Conservation (phyloP, 53 echinoderm and acorn worm genomes). For the Echinarachnius parma region DNA sequence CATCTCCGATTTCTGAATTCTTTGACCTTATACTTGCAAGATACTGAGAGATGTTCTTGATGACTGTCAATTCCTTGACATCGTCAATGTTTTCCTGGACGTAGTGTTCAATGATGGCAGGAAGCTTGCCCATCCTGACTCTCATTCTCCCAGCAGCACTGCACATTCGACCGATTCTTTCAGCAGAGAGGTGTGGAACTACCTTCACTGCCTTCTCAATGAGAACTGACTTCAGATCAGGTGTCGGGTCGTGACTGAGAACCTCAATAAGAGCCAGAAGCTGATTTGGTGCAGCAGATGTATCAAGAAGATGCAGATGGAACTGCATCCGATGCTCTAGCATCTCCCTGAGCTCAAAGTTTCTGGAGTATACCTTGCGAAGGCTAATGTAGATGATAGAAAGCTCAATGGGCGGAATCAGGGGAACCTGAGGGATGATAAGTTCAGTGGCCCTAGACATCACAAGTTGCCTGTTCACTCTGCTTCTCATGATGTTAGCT, state of each 20-base stretch:
- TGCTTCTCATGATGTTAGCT: constrained; percentile 8
- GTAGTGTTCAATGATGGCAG: constrained; percentile 4
- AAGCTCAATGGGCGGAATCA: constrained; percentile 22
- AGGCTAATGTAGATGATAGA: constrained; percentile 26
- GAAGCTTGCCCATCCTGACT: constrained; percentile 1
- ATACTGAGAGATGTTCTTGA: constrained; percentile 20
- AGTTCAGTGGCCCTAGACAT: constrained; percentile 2
- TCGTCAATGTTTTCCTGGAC: constrained; percentile 15
- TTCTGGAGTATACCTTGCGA: constrained; percentile 13
- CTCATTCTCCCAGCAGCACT: constrained; percentile 29
- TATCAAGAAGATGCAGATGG: not conserved
- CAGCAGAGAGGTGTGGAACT: constrained; percentile 5
- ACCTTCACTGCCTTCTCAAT: constrained; percentile 6
- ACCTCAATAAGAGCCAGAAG: constrained; percentile 30
- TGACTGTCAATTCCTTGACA: not conserved
- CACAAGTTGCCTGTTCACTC: constrained; percentile 3
- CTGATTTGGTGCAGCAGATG: constrained; percentile 11
- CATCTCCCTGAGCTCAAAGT: constrained; percentile 11
- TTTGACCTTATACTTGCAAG: constrained; percentile 1
- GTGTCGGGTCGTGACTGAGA: constrained; percentile 17
- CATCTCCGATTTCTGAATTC: not conserved
- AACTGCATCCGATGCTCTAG: constrained; percentile 11
- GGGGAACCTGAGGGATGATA: constrained; percentile 22
- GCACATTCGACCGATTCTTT: constrained; percentile 22
- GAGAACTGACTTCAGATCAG: constrained; percentile 1